Conservation (phyloP, 2,797 vertebrate genomes). For the Sebastes kiyomatsui region DNA sequence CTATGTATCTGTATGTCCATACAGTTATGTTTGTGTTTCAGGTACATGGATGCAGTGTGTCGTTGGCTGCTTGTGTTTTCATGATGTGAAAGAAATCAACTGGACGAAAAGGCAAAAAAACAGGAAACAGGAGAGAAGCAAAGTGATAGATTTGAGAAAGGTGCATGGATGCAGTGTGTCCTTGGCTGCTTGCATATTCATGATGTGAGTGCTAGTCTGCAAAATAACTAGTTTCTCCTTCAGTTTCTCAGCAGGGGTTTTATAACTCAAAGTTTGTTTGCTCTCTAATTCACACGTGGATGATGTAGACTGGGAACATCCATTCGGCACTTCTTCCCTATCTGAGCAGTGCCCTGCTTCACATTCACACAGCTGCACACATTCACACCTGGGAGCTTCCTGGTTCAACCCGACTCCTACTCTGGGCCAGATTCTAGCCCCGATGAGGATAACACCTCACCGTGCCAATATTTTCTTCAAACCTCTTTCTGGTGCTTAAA, state of each 20-base stretch:
- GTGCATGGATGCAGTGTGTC: too few species aligned
- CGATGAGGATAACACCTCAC: background rate
- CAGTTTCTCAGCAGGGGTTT: background rate
- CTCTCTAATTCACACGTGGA: background rate
- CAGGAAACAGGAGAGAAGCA: too few species aligned
- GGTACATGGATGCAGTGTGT: background rate
- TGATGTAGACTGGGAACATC: background rate
- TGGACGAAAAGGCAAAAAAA: too few species aligned
- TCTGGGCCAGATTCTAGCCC: too few species aligned
- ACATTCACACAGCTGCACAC: background rate
- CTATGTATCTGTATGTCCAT: background rate
- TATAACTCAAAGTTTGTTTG: background rate
- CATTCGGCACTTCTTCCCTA: background rate
- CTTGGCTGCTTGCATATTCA: too few species aligned
- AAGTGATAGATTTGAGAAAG: too few species aligned
- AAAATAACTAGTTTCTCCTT: background rate
- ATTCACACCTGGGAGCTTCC: conserved; percentile 4
- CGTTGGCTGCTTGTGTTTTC: background rate
- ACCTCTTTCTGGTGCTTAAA: background rate
- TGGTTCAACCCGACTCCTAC: background rate
- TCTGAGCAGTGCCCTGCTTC: background rate
- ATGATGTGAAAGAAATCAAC: too few species aligned
- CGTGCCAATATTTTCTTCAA: background rate
- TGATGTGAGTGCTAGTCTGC: too few species aligned
- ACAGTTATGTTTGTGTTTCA: background rate